A percentile compares a stretch with the other conserved stretches of the same genome.
Evolutionary conservation across 2,113 vertebrate genomes (phyloP).

Genomic region (Quiscalus mexicanus): DNA sequence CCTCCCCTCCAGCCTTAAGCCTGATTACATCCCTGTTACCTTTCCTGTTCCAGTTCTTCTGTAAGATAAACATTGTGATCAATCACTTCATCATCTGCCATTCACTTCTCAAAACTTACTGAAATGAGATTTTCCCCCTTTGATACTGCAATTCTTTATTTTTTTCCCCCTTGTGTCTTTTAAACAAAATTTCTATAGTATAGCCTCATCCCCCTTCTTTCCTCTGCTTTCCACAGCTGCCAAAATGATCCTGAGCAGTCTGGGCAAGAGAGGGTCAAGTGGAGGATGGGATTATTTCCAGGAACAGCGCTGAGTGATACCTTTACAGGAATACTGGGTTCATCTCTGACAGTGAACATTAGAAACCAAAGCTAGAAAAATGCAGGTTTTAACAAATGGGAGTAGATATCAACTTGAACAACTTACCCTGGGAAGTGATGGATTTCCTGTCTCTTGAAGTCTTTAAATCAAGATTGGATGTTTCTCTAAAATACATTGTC

Average conservation of each 20-base stretch:
- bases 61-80: not conserved
- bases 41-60: not conserved
- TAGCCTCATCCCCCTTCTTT: not conserved
- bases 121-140: not conserved
- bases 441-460: conserved; percentile 24
- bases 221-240: not conserved
- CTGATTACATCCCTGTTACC: not conserved
- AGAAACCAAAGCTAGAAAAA: conserved; percentile 23
- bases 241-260: not conserved
- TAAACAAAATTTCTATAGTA: not conserved
- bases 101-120: not conserved
- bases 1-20: not conserved
- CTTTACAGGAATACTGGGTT: not conserved
- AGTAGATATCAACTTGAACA: conserved; percentile 4
- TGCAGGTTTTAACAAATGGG: conserved; percentile 5
- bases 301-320: not conserved
- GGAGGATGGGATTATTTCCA: not conserved
- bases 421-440: not conserved
- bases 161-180: not conserved
- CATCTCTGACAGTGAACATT: not conserved
- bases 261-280: not conserved
- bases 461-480: conserved; percentile 31
- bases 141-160: not conserved
- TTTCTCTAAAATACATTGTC: conserved; percentile 9
- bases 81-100: not conserved